phyloP scores from a whole-genome alignment of 2,797 vertebrate species.

The Pipistrellus pipistrellus region DNA sequence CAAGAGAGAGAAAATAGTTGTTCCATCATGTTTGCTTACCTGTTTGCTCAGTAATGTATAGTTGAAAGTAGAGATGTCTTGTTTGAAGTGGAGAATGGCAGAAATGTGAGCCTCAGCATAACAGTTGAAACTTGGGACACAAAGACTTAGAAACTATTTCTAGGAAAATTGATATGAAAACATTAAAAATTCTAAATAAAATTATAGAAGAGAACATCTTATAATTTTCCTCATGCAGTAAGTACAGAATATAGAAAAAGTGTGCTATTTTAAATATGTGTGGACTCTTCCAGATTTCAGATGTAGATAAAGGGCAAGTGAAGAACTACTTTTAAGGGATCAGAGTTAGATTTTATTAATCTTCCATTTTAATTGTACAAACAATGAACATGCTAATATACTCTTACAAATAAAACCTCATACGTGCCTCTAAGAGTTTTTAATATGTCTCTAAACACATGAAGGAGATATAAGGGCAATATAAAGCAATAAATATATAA shows the following conservation, averaged over 20 bases:
- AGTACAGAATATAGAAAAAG: not conserved
- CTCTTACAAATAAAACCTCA: not conserved
- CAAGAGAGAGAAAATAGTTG: not conserved
- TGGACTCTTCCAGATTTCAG: not conserved
- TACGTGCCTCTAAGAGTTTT: not conserved
- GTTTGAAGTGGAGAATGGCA: not conserved
- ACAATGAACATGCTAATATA: not conserved
- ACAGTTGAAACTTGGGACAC: not conserved
- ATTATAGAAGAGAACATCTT: not conserved
- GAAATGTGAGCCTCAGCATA: not conserved
- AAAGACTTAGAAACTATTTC: conserved; percentile 22
- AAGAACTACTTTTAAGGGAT: not conserved
- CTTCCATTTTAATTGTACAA: conserved; percentile 9
- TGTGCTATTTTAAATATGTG: not conserved
- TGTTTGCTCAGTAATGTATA: not conserved
- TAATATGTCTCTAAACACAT: not conserved
- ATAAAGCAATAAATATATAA: not conserved
- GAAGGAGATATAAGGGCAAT: not conserved
- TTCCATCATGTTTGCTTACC: not conserved
- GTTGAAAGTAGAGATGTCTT: not conserved
- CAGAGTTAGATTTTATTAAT: not conserved
- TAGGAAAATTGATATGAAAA: not conserved
- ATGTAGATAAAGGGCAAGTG: conserved; percentile 20
- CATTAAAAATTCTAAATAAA: conserved; percentile 7
- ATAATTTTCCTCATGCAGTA: conserved; percentile 15